Evolutionary conservation across 2,888 invertebrate genomes (phyloP), one percentile per base, ranked within the genome.

Genomic region (Xanthorhoe spadicearia): DNA sequence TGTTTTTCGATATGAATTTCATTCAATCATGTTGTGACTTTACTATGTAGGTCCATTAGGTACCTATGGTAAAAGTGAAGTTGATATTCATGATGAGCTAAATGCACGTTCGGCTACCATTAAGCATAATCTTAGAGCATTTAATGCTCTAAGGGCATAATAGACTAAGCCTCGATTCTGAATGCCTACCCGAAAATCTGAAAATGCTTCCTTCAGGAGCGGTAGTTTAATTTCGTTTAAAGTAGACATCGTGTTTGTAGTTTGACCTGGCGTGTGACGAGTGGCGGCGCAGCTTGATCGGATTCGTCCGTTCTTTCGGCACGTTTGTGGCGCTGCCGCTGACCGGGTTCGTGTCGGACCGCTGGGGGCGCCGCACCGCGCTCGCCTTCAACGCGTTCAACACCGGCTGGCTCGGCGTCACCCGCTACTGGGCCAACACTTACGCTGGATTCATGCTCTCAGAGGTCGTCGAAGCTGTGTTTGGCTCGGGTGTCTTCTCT

Each of bases 201-300:
- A 43, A 48, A 15, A 17, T 17, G 17, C 6, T 8, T 17, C 2
- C 4, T 23, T 4, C 23, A 23, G 23, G 4, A 23, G 23, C 23
- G 23, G 4, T 23, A 4, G 4, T 23, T 4, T 23, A 23, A 23
- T 4, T 23, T 23, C 23, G 23, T 4, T 48, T 48, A 3, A 7
- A 13, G 17, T 17, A 17, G 7, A 48, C 13, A 23, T 15, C 52
- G 2, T 28, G 7, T 23, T 17, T 43, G 2, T 81, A 96, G 96
- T 96, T 94, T 78, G 87, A 87, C 53, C 80, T 96, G 10, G 94
- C 94, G 0, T 96, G 96, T 71, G 93, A 94, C 48, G 93, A 91
- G 90, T 97, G 96, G 96, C 95, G 95, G 70, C 89, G 96, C 38
- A 93, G 96, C 0, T 79, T 96, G 71, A 95, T 96, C 51, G 97